Evolutionary conservation across 2,888 invertebrate genomes (phyloP), one percentile per base, ranked within the genome.

Genomic region (Orchesellides sinensis): DNA sequence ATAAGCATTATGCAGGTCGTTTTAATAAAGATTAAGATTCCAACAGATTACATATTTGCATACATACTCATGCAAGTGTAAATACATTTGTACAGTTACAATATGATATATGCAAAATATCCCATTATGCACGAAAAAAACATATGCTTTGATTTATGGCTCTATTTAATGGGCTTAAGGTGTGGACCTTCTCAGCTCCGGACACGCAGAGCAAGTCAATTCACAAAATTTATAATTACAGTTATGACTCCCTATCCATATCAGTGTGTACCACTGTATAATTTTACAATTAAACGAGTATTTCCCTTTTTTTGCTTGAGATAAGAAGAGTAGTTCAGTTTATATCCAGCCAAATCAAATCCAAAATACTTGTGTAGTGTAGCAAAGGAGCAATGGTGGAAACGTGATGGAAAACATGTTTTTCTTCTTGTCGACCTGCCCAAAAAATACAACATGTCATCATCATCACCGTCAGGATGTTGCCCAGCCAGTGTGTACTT

Each of bases 351-450:
- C 12, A 23, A 56, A 56, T 25, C 25, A 6, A 56, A 56, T n/a
- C n/a, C n/a, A n/a, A n/a, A n/a, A n/a, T n/a, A n/a, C n/a, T n/a
- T n/a, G n/a, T n/a, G n/a, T n/a, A n/a, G n/a, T n/a, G n/a, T n/a
- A n/a, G n/a, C n/a, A n/a, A n/a, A n/a, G n/a, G 8, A 10, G 12
- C n/a, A 25, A 35, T 10, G 61, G 19, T 45, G 52, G 65, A n/a
- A 66, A 66, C n/a, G 66, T 66, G 75, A 40, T 75, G 63, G 66
- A 75, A 66, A 75, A 75, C 75, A 29, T 75, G 75, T 75, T 75
- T 65, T 75, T 52, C 66, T 66, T 25, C 21, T 75, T 75, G 65
- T 75, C 63, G 65, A 66, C 66, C 75, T 61, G 40, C 56, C 56
- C 56, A 66, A 75, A 56, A 27, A 52, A 59, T 65, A 32, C 52